A percentile compares a stretch with the other conserved stretches of the same genome.
phyloP scores from a whole-genome alignment of 92 coral and sea anemone species.

The Epizoanthus stellaris region DNA sequence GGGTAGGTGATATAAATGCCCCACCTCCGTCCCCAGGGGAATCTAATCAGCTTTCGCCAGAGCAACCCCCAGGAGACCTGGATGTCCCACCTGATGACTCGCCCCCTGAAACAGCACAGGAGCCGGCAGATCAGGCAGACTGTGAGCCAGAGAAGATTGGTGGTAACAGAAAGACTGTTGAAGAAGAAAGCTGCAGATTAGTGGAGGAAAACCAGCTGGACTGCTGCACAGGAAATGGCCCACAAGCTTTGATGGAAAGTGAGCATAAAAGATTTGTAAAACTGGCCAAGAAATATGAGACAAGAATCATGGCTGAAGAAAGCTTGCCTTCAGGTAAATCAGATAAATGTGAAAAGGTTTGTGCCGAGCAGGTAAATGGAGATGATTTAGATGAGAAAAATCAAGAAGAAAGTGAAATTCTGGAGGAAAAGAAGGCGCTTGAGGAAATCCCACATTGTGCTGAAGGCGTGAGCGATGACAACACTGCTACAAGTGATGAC shows the following conservation, averaged over 20 bases:
- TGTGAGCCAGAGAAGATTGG: not conserved
- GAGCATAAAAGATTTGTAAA: not conserved
- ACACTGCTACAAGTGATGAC: not conserved
- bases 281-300: conserved; percentile 2
- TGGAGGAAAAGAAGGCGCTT: not conserved
- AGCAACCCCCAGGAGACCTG: conserved; percentile 24
- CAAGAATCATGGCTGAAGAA: not conserved
- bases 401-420: not conserved
- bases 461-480: conserved; percentile 16
- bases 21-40: conserved; percentile 74
- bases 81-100: conserved; percentile 39
- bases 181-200: not conserved
- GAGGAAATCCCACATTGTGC: conserved; percentile 1
- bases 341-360: not conserved
- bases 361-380: not conserved
- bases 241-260: not conserved
- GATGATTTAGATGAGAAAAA: not conserved
- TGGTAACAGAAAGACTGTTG: not conserved
- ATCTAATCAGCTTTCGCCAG: conserved; percentile 52
- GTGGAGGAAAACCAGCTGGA: not conserved
- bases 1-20: conserved; percentile 99
- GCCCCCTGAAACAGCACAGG: not conserved
- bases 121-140: not conserved
- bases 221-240: not conserved
- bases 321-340: not conserved